These are phyloP conservation scores for Aricia agestis DNA, from an alignment of 1,140 invertebrate genomes.

Conservation along the genomic window DNA sequence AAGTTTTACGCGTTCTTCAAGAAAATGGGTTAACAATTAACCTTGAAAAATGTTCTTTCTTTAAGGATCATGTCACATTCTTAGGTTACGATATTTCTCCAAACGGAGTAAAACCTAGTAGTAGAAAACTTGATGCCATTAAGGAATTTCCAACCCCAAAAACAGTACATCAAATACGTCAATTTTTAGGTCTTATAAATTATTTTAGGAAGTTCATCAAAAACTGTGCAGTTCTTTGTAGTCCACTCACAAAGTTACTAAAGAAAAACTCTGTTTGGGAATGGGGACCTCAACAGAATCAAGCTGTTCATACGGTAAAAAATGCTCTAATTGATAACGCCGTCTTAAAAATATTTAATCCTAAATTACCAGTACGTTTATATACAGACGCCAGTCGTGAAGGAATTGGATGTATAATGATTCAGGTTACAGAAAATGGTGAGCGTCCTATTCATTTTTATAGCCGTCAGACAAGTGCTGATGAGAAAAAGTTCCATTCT, in stretches of 20 bases:
- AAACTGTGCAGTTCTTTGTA: slow-evolving; percentile 36
- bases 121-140: slow-evolving; percentile 28
- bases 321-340: slow-evolving; percentile 21
- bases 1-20: slow-evolving; percentile 18
- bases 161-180: slow-evolving; percentile 34
- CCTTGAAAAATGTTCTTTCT: slow-evolving; percentile 25
- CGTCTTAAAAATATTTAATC: slow-evolving; percentile 27
- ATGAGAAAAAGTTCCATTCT: no score
- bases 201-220: slow-evolving; percentile 34
- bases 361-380: slow-evolving; percentile 12
- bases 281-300: slow-evolving; percentile 27
- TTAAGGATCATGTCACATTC: slow-evolving; percentile 21
- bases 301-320: slow-evolving; percentile 23
- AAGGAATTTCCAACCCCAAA: slow-evolving; percentile 39
- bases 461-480: slow-evolving; percentile 11
- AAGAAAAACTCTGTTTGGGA: slow-evolving; percentile 37
- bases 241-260: slow-evolving; percentile 37
- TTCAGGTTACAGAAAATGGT: slow-evolving; percentile 17
- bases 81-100: slow-evolving; percentile 26
- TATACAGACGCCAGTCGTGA: slow-evolving; percentile 8
- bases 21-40: slow-evolving; percentile 27
- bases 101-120: slow-evolving; percentile 22
- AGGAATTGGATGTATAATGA: slow-evolving; percentile 25
- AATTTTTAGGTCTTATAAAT: slow-evolving; percentile 32
- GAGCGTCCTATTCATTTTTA: slow-evolving; percentile 31